phyloP scores from a whole-genome alignment of 2,797 vertebrate species.

The Pangasius djambal region DNA sequence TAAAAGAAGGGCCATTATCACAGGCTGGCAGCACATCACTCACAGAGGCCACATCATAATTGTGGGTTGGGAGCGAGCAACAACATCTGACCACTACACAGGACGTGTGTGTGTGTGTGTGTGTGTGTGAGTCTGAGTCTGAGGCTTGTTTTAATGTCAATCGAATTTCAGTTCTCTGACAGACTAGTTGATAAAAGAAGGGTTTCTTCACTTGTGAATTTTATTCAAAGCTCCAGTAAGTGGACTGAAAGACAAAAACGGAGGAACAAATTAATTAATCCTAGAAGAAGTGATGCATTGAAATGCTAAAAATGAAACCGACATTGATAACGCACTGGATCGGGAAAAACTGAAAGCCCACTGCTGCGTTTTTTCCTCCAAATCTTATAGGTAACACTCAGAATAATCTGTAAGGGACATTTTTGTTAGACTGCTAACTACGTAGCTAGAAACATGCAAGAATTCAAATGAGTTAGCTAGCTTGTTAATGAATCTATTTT shows the following conservation, averaged over 20 bases:
- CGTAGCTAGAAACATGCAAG: neutral
- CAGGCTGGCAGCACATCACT: slow-evolving; percentile 49
- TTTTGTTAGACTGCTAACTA: neutral
- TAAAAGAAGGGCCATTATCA: slow-evolving; percentile 58
- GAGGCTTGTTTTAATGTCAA: slow-evolving; percentile 29
- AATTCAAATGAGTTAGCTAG: neutral
- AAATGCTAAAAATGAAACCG: neutral
- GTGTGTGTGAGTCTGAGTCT: neutral
- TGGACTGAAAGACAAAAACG: neutral
- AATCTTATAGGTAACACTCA: neutral
- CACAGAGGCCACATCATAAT: slow-evolving; percentile 50
- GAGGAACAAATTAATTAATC: neutral
- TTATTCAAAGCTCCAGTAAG: neutral
- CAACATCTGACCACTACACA: slow-evolving; percentile 43
- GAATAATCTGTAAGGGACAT: neutral
- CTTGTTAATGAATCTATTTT: neutral
- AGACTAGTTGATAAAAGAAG: neutral
- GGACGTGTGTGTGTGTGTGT: neutral
- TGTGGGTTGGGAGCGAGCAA: slow-evolving; percentile 29
- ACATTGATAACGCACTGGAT: neutral
- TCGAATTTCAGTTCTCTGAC: slow-evolving; percentile 33
- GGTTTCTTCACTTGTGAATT: neutral
- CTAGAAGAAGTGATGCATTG: neutral
- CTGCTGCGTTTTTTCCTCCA: neutral
- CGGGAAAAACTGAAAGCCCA: neutral